Evolutionary conservation across 2,113 vertebrate species (phyloP), one percentile per base, ranked within the genome.

Genomic region (Menura novaehollandiae): DNA sequence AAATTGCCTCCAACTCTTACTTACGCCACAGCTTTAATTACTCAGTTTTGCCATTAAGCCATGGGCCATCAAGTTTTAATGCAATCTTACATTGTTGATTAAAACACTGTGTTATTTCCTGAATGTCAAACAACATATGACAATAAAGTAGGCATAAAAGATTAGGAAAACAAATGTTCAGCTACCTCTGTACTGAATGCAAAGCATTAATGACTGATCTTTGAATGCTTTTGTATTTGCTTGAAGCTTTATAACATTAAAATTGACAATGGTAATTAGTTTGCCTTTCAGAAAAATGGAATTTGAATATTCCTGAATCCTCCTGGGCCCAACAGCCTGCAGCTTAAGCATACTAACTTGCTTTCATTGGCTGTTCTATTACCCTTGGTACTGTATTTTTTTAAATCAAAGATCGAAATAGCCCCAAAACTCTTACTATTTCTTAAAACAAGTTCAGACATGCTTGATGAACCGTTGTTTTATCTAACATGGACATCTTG

Each of bases 41-140:
- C 85, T 90, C 76, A 72, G 59, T 73, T 97, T 91, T 86, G 82
- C 91, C 69, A 86, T 96, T 85, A 94, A 97, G 94, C 89, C 82
- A 88, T 19, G 89, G 96, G 71, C 95, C 96, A 97, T 97, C 93
- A 95, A 94, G 81, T 94, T 97, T 96, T 97, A 98, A 97, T 88
- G 88, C 74, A 35, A 89, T 88, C 82, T 60, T 80, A 91, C 95
- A 69, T 43, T 96, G 95, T 95, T 97, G 95, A 98, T 97, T 91
- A 97, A 98, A 97, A 93, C 88, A 85, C 47, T 33, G 41, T 90
- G 89, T 49, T 94, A 95, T 91, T 94, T 95, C 66, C 95, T 92
- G 96, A 97, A 97, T 92, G 96, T 97, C 97, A 98, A 94, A 95
- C 96, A 97, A 96, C 91, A 95, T 87, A 94, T 87, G 95, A 97